A percentile compares a stretch with the other conserved stretches of the same genome.
Evolutionary conservation across 2,797 vertebrate genomes (phyloP).

Genomic region (Chaunax sp.): DNA sequence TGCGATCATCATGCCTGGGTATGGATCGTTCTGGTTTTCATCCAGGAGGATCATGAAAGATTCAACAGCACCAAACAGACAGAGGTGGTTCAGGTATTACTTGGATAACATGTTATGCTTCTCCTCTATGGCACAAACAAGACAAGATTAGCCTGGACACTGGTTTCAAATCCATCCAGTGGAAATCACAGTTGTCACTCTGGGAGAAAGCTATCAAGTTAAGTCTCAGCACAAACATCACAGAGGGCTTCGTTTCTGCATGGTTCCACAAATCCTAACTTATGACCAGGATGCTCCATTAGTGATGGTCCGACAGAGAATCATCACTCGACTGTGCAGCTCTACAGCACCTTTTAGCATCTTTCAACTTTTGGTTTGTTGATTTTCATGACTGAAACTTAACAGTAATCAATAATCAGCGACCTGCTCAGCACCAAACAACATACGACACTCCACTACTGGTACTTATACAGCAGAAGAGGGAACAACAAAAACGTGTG

Average conservation of each 20-base stretch:
- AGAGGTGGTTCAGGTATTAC: slow-evolving; percentile 4
- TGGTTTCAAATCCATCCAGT: no score
- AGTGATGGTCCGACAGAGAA: no score
- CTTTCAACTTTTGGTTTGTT: no score
- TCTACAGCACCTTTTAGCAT: no score
- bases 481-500: no score
- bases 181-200: neutral
- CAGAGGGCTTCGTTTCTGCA: neutral
- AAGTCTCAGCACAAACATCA: slow-evolving; percentile 17
- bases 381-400: no score
- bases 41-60: neutral
- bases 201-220: neutral
- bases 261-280: neutral
- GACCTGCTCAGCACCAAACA: no score
- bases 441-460: no score
- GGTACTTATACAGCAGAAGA: no score
- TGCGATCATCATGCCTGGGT: neutral
- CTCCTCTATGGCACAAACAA: slow-evolving; percentile 33
- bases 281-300: neutral
- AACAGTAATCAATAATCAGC: no score
- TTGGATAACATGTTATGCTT: neutral
- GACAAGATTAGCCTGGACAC: neutral
- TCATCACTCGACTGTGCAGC: no score
- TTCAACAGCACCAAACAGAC: neutral
- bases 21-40: neutral